Percentiles rank a stretch among this genome's conserved stretches.
These are phyloP conservation scores for Antedon mediterranea DNA, from an alignment of 53 echinoderm and acorn worm genomes.

Conservation along the genomic window DNA sequence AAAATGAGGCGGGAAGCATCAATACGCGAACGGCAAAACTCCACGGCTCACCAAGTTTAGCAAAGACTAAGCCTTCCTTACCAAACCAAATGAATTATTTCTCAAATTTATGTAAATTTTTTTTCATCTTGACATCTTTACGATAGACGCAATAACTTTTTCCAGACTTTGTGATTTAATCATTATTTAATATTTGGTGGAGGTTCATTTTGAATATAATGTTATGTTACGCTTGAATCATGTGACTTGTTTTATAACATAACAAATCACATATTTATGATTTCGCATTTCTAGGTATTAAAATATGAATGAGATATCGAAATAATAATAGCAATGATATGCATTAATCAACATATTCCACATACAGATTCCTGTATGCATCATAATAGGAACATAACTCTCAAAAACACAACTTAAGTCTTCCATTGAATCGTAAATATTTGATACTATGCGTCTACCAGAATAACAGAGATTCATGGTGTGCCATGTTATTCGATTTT, in stretches of 20 bases:
- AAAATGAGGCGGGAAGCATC: constrained; percentile 82
- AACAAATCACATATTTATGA: no score
- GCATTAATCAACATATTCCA: not conserved
- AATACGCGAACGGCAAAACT: constrained; percentile 29
- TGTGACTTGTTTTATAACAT: no score
- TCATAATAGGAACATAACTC: not conserved
- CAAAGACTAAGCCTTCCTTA: not conserved
- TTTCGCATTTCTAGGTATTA: no score
- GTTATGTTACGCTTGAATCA: no score
- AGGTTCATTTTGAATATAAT: no score
- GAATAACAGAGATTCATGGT: no score
- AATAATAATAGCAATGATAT: not conserved
- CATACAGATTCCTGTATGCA: not conserved
- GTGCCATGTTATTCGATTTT: no score
- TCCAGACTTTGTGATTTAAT: not conserved
- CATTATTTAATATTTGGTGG: no score
- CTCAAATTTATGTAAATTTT: not conserved
- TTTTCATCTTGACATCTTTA: not conserved
- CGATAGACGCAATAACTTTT: not conserved
- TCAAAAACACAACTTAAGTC: not conserved
- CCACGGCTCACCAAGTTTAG: not conserved
- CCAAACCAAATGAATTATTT: not conserved
- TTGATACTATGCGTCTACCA: not conserved
- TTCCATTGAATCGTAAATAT: not conserved
- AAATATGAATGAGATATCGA: no score